Evolutionary conservation across 2,888 invertebrate species (phyloP), one percentile per base, ranked within the genome.

Genomic region (Chrysopilus asiliformis): DNA sequence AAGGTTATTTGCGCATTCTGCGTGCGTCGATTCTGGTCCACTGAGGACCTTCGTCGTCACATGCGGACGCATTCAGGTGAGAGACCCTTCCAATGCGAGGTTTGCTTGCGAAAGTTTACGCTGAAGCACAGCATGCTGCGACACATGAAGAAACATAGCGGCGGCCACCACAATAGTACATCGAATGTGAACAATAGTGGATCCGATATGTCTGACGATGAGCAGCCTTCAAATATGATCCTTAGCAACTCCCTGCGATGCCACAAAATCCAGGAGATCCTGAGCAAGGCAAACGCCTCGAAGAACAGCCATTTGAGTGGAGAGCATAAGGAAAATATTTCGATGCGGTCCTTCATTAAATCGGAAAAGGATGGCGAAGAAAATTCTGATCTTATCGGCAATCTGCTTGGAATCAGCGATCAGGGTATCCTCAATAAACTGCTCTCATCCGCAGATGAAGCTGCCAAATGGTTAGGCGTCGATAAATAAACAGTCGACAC

Each of bases 1-100:
- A 86, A 86, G 70, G 86, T 83, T 5, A 82, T 86, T 38, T 89
- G 93, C 58, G 89, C 90, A 0, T 87, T 93, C 55, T 94, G 93
- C 59, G 72, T 90, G 56, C 80, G 91, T 42, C 77, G 90, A 31
- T 93, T 93, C 66, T 91, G 90, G 90, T 91, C 91, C 0, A 85
- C 90, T 0, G 91, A 93, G 57, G 93, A 94, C 59, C 67, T 93
- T 4, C 72, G 91, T 0, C 75, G 91, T 1, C 94, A 94, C 61
- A 91, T 93, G 87, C 69, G 90, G 14, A 91, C 90, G 0, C 93
- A 94, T 58, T 85, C 86, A 1, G 90, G 90, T 0, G 91, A 91
- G 55, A 67, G 90, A 2, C 91, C 91, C 0, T 93, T 90, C 58
- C 83, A 84, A 40, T 93, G 91, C 56, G 86, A 89, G 58, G 77